Evolutionary conservation across 2,797 vertebrate genomes (phyloP).

Genomic region (Ispidina picta): DNA sequence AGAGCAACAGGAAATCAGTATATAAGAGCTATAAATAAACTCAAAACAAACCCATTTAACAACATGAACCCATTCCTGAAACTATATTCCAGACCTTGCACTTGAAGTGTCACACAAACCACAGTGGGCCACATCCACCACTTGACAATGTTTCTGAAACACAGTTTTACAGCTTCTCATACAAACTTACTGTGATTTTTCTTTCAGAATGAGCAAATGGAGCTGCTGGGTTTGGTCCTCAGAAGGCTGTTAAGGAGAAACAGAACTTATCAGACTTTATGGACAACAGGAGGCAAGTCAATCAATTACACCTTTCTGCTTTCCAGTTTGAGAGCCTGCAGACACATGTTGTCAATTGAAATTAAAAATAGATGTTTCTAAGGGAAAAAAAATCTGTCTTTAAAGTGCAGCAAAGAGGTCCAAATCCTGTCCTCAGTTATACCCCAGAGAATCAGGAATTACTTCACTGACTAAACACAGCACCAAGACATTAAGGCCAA

Average conservation of each 20-base stretch:
- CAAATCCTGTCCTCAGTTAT: not conserved
- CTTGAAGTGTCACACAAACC: not conserved
- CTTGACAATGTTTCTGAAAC: not conserved
- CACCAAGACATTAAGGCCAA: not conserved
- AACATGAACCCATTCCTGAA: not conserved
- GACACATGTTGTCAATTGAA: not conserved
- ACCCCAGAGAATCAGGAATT: not conserved
- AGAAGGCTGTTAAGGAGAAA: not conserved
- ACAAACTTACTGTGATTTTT: not conserved
- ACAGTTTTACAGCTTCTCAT: not conserved
- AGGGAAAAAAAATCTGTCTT: not conserved
- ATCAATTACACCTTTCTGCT: not conserved
- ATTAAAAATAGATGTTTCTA: not conserved
- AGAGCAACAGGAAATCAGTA: not conserved
- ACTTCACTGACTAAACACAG: not conserved
- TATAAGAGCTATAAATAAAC: not conserved
- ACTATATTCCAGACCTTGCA: not conserved
- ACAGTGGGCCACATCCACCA: not conserved
- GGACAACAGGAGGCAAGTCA: not conserved
- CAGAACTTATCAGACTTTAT: not conserved
- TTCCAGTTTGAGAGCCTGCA: not conserved
- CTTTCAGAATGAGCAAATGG: not conserved
- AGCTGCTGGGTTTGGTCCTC: not conserved
- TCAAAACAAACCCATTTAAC: not conserved
- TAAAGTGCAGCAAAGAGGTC: not conserved